Conservation (phyloP, 2,113 vertebrate genomes). For the Corythornis cristatus region DNA sequence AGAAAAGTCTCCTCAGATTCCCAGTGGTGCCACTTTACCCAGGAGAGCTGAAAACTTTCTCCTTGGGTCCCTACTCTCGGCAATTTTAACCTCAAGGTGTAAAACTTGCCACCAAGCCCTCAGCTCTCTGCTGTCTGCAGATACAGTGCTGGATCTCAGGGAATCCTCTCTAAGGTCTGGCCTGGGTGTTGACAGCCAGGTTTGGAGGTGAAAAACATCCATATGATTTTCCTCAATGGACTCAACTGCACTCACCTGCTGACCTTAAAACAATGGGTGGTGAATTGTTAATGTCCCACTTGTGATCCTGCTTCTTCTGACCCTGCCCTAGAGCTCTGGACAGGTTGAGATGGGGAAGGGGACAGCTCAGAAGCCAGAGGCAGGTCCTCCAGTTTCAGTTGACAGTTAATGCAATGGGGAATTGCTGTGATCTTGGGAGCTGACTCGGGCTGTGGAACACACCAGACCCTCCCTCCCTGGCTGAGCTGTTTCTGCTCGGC, state of each 20-base stretch:
- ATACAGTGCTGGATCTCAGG: neutral
- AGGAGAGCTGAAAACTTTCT: neutral
- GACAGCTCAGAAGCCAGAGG: neutral
- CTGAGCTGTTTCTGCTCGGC: accelerated
- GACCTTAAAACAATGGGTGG: neutral
- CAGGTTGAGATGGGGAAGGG: neutral
- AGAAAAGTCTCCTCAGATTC: constrained; percentile 54
- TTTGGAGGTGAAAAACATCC: neutral
- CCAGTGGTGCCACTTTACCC: constrained; percentile 2
- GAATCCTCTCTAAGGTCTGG: accelerated
- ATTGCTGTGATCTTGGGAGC: neutral
- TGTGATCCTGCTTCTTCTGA: neutral
- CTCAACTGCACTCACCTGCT: accelerated
- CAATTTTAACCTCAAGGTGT: neutral
- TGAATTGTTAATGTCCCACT: neutral
- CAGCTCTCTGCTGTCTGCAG: accelerated
- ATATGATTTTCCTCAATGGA: neutral
- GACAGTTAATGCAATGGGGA: neutral
- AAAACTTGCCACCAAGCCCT: neutral
- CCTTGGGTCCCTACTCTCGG: neutral
- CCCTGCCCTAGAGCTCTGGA: neutral
- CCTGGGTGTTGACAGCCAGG: neutral
- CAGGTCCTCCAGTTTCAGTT: neutral
- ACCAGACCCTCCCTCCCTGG: neutral
- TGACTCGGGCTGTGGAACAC: neutral